phyloP scores from a whole-genome alignment of 2,113 vertebrate genomes.

The Monopterus albus region DNA sequence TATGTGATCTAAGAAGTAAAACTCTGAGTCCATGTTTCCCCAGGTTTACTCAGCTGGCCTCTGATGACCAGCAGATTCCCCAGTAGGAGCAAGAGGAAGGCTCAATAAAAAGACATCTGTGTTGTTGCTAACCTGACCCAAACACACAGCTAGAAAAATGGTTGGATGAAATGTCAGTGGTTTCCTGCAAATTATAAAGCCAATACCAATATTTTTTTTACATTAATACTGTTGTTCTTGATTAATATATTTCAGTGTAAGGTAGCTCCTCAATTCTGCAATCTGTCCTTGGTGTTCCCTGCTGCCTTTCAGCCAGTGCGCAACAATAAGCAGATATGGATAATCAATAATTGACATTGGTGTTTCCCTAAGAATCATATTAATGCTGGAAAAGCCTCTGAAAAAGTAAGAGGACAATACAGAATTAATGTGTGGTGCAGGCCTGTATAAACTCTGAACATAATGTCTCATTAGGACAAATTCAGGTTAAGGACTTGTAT shows the following conservation, averaged over 20 bases:
- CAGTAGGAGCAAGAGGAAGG: not conserved
- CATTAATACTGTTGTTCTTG: not conserved
- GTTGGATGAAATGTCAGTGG: not conserved
- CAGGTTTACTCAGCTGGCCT: constrained; percentile 9
- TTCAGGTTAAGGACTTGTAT: constrained; percentile 2
- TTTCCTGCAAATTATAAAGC: not conserved
- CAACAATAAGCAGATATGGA: constrained; percentile 22
- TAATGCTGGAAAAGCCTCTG: constrained; percentile 6
- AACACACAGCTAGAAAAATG: not conserved
- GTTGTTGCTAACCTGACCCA: constrained; percentile 7
- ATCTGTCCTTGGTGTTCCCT: constrained; percentile 15
- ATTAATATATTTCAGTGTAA: not conserved
- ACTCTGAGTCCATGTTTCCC: constrained; percentile 16
- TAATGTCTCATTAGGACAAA: constrained; percentile 10
- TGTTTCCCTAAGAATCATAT: not conserved
- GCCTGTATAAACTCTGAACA: not conserved
- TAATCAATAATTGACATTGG: not conserved
- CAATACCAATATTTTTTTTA: not conserved
- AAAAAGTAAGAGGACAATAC: not conserved
- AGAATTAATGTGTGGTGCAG: not conserved
- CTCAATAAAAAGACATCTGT: constrained; percentile 3
- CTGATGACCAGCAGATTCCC: not conserved
- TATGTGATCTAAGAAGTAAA: not conserved
- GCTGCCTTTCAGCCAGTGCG: not conserved
- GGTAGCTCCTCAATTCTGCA: not conserved